Evolutionary conservation across 2,113 vertebrate species (phyloP).

Genomic region (Megalops atlanticus): DNA sequence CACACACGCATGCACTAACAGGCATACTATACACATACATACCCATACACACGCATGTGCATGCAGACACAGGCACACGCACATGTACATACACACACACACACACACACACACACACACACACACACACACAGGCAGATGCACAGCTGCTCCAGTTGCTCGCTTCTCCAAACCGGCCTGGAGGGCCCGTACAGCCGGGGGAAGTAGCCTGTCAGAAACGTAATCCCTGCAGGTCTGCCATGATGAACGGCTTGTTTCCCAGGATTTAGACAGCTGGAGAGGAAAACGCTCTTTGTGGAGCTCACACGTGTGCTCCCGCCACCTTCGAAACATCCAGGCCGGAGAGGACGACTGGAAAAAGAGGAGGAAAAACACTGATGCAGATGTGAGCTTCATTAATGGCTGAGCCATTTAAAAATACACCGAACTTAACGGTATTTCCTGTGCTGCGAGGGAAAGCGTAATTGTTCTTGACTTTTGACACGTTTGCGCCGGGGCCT

Average conservation of each 20-base stretch:
- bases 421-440: neutral
- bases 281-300: constrained; percentile 1
- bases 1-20: neutral
- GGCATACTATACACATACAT: neutral
- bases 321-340: neutral
- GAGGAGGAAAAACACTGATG: neutral
- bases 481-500: neutral
- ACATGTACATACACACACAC: neutral
- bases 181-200: neutral
- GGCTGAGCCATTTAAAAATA: neutral
- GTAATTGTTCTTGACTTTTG: neutral
- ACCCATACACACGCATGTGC: neutral
- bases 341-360: neutral
- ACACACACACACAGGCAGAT: neutral
- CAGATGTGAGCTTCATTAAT: neutral
- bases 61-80: neutral
- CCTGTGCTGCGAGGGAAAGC: neutral
- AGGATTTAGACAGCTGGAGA: constrained; percentile 17
- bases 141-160: constrained; percentile 8
- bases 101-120: neutral
- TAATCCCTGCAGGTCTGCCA: constrained; percentile 4
- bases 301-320: neutral
- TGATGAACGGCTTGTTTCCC: constrained; percentile 14
- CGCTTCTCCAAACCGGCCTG: neutral
- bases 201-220: constrained; percentile 14